These are phyloP conservation scores for crab-eating macaque (Macaca fascicularis) DNA, from an alignment of 2,113 vertebrate genomes.

Conservation along the genomic window T2T-MFA8v1.1 NC_088386.1:83565001-83565500, in stretches of 20 bases:
- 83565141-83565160: background rate
- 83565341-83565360: too few relatives aligned
- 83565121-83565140: background rate
- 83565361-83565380: accelerated
- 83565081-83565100: background rate
- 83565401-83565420: too few relatives aligned
- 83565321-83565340: accelerated
- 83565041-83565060: background rate
- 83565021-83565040: background rate
- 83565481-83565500: too few relatives aligned
- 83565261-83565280: too few relatives aligned
- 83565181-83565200: background rate
- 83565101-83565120: background rate
- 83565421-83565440: too few relatives aligned
- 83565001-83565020: background rate
- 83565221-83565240: too few relatives aligned
- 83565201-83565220: background rate
- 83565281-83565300: too few relatives aligned
- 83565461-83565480: too few relatives aligned
- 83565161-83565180: background rate
- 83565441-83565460: too few relatives aligned
- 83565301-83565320: too few relatives aligned
- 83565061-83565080: background rate
- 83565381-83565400: accelerated
- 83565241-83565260: too few relatives aligned